These are phyloP conservation scores for Philonicus albiceps DNA, from an alignment of 2,888 invertebrate genomes.

Conservation along the genomic window DNA sequence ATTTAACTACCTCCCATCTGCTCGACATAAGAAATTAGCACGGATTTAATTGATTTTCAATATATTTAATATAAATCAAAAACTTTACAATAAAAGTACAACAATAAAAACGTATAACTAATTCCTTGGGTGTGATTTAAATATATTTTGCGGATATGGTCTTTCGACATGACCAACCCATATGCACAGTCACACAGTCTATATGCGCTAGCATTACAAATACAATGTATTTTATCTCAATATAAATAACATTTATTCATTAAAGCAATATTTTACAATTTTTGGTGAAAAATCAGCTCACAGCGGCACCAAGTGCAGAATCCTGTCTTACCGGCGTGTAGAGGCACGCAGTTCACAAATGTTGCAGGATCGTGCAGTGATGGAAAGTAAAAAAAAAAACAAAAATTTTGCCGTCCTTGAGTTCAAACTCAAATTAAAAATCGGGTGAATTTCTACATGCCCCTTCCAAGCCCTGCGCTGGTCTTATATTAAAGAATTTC, in stretches of 20 bases:
- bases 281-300: slow-evolving; percentile 9
- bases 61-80: slow-evolving; percentile 31
- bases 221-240: not conserved
- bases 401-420: not conserved
- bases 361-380: not conserved
- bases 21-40: not conserved
- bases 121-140: slow-evolving; percentile 3
- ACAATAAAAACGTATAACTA: slow-evolving; percentile 27
- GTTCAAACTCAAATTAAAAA: not conserved
- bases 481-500: not conserved
- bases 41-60: not conserved
- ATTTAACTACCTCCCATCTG: no score
- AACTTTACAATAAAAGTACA: slow-evolving; percentile 24
- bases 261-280: slow-evolving; percentile 16
- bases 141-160: not conserved
- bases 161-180: not conserved
- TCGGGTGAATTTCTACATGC: not conserved
- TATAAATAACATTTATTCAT: slow-evolving; percentile 4
- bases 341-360: not conserved
- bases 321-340: not conserved
- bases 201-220: not conserved
- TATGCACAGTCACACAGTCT: not conserved
- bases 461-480: not conserved
- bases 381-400: not conserved
- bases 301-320: slow-evolving; percentile 1